Conservation (phyloP, 2,888 invertebrate species). For the Limulus polyphemus region DNA sequence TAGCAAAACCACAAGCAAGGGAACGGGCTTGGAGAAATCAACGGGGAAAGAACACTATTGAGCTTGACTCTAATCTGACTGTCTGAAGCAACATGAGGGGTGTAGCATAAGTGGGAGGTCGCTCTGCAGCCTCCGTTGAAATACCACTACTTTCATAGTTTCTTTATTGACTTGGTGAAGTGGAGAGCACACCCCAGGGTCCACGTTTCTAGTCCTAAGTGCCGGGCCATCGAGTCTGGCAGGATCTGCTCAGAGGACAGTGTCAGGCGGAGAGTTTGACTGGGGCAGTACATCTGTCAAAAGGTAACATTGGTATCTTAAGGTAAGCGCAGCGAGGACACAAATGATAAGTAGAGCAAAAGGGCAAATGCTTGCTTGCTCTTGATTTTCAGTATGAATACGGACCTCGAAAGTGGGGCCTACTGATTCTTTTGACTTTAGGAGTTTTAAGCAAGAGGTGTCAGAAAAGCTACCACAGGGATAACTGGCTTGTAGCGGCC, state of each 20-base stretch:
- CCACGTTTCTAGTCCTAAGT: conserved; percentile 36
- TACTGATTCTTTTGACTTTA: conserved; percentile 50
- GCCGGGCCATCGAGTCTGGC: conserved; percentile 2
- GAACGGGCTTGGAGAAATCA: too few species aligned
- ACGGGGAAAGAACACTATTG: conserved; percentile 57
- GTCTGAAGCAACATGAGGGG: conserved; percentile 50
- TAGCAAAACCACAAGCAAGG: too few species aligned
- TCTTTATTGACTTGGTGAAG: conserved; percentile 18
- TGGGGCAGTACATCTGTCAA: conserved; percentile 55
- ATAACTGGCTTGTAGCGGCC: conserved; percentile 36
- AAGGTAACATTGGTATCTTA: conserved; percentile 53
- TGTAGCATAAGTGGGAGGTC: conserved; percentile 46
- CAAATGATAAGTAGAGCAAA: conserved; percentile 59
- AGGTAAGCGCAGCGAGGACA: conserved; percentile 52
- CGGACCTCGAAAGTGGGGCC: conserved; percentile 49
- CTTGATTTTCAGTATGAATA: conserved; percentile 46
- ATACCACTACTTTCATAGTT: conserved; percentile 33
- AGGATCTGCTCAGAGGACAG: conserved; percentile 39
- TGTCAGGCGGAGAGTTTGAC: conserved; percentile 53
- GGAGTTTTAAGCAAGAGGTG: conserved; percentile 39
- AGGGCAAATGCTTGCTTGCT: conserved; percentile 56
- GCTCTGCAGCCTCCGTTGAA: conserved; percentile 13
- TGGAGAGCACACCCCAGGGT: conserved; percentile 32
- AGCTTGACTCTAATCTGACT: conserved; percentile 48
- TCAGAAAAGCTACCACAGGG: conserved; percentile 36